These are phyloP conservation scores for Coelinius sp. DNA, from an alignment of 2,888 invertebrate genomes.

Conservation along the genomic window DNA sequence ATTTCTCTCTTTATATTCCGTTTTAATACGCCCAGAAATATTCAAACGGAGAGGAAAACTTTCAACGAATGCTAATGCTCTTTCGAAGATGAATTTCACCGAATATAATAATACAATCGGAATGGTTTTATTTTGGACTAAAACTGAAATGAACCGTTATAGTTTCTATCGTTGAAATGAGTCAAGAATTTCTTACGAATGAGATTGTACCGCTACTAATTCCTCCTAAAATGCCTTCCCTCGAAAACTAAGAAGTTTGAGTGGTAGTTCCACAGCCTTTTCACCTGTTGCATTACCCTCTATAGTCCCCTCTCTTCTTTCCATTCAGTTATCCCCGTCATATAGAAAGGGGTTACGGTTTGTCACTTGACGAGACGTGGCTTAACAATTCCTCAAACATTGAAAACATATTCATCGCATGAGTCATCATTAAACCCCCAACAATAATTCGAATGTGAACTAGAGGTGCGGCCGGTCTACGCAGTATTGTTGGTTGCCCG, in stretches of 20 bases:
- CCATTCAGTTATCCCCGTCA: not conserved
- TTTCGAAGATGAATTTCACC: no score
- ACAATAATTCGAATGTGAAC: no score
- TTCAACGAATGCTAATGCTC: not conserved
- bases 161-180: no score
- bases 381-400: no score
- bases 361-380: not conserved
- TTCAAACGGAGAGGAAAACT: not conserved
- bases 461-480: no score
- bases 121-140: not conserved
- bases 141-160: not conserved
- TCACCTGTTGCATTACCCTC: slow-evolving; percentile 37
- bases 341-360: not conserved
- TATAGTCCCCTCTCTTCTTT: not conserved
- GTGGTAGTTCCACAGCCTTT: slow-evolving; percentile 15
- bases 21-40: not conserved
- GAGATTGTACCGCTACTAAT: not conserved
- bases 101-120: not conserved
- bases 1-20: not conserved
- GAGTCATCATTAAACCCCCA: no score
- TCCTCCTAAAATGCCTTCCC: not conserved
- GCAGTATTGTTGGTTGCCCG: no score
- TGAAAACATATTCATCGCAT: no score
- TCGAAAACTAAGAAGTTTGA: slow-evolving; percentile 31
- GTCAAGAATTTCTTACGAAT: not conserved